phyloP scores from a whole-genome alignment of 2,113 vertebrate genomes.

The Saguinus imperator region DNA sequence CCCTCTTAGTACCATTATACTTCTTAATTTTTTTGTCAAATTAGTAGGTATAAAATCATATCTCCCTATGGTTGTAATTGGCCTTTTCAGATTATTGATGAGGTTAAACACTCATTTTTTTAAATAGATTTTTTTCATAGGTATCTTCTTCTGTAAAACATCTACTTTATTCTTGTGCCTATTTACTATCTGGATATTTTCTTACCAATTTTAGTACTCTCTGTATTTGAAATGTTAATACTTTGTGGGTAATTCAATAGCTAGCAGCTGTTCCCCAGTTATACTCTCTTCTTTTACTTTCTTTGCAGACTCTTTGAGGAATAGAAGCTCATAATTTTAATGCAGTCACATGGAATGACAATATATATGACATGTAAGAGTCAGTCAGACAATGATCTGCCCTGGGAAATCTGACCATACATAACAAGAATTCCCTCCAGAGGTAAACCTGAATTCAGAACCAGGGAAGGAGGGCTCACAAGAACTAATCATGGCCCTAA shows the following conservation, averaged over 20 bases:
- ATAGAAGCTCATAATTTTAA: not conserved
- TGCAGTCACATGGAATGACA: not conserved
- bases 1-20: not conserved
- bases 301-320: not conserved
- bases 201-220: not conserved
- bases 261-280: not conserved
- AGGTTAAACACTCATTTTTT: not conserved
- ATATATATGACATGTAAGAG: not conserved
- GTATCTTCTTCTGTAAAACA: not conserved
- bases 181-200: not conserved
- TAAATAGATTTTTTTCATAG: not conserved
- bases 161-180: not conserved
- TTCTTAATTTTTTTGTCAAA: conserved; percentile 1
- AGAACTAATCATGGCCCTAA: not conserved
- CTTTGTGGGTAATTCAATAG: not conserved
- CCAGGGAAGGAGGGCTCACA: not conserved
- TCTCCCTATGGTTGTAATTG: not conserved
- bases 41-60: not conserved
- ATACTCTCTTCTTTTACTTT: not conserved
- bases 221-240: not conserved
- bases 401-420: not conserved
- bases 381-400: not conserved
- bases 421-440: not conserved
- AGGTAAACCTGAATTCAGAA: not conserved
- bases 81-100: not conserved